phyloP scores from a whole-genome alignment of 2,113 vertebrate genomes.

The Oxyruncus cristatus region DNA sequence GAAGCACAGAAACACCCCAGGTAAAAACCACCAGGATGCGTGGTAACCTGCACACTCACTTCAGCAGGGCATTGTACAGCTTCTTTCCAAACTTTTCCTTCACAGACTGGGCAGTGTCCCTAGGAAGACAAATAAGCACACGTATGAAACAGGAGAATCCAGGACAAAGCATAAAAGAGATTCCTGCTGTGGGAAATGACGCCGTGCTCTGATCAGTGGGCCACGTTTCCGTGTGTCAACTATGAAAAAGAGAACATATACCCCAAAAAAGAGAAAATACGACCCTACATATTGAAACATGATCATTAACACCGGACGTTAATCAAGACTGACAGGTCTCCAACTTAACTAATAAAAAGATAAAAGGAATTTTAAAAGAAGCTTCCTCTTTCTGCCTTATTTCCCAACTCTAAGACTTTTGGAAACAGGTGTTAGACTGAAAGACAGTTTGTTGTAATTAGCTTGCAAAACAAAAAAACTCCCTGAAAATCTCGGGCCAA shows the following conservation, averaged over 20 bases:
- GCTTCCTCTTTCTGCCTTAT: neutral
- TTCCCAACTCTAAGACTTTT: neutral
- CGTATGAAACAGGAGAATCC: neutral
- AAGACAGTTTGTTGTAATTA: neutral
- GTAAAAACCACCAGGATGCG: neutral
- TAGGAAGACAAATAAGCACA: constrained; percentile 43
- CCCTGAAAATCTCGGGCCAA: neutral
- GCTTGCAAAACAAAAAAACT: neutral
- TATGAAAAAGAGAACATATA: neutral
- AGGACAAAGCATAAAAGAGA: neutral
- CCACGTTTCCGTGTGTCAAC: neutral
- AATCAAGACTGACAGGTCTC: neutral
- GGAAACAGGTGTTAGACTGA: neutral
- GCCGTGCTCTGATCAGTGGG: neutral
- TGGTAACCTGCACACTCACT: constrained; percentile 70
- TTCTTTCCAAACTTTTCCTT: constrained; percentile 98
- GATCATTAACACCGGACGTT: neutral
- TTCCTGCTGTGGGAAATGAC: neutral
- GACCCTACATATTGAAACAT: neutral
- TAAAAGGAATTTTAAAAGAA: neutral
- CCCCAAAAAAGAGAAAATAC: too few relatives aligned
- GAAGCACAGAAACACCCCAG: neutral
- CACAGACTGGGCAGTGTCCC: constrained; percentile 91
- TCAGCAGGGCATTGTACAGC: constrained; percentile 91
- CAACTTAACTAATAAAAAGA: neutral